Base-by-base conservation (phyloP, 1,140 invertebrate genomes). In the Kradibia gibbosae region DNA sequence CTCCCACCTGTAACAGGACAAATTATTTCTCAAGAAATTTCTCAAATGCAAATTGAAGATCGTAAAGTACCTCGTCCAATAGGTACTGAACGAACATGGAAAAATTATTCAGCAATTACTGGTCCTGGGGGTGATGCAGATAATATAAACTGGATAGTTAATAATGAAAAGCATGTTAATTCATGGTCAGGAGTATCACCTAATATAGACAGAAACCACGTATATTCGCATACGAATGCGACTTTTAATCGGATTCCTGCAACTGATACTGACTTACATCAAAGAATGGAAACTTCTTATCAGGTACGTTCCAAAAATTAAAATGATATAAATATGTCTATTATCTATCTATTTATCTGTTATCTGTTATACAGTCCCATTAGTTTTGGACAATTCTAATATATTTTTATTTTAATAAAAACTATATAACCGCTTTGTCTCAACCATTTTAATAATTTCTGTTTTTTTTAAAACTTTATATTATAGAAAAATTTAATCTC, bases 51-150 rank as follows among this genome's bases (percentile, higher is more conserved):
- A 67, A 86, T 93, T 79, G 94, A 96, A 86, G 94, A 95, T 84
- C 92, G 95, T 57, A 95, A 96, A 86, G 93, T 94, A 84, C 95
- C 95, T 42, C 93, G 95, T 11, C 95, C 95, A 28, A 96, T 96
- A 85, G 95, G 95, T 84, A 96, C 94, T 0, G 95, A 95, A 88
- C 92, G 95, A 85, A 94, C 94, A 13, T 94, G 94, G 93, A 95
- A 95, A 74, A 92, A 92, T 88, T 91, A 91, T 53, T 82, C 84
- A 11, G 42, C 86, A 5, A 84, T 85, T 0, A 87, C 89, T 78
- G 89, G 88, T 36, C 88, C 87, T 0, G 87, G 87, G 31, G 90
- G 89, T 22, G 88, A 92, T 76, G 87, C 91, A 53, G 93, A 93
- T 83, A 87, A 88, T 0, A 93, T 92, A 71, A 93, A 92, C 86